Conservation (phyloP, 2,797 vertebrate species). For the Pelodytes ibericus region DNA sequence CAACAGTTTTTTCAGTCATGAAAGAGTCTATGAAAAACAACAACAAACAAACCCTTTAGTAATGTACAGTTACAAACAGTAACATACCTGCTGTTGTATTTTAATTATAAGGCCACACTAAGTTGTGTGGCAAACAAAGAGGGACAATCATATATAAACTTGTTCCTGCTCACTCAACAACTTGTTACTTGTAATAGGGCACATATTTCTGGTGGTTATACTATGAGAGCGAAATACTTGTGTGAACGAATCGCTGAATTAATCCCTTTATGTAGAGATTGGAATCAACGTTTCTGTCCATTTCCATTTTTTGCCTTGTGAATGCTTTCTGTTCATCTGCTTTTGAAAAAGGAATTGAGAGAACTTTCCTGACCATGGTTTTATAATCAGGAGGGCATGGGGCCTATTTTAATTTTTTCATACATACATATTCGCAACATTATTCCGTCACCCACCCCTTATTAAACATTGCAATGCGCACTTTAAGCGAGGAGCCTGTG, state of each 20-base stretch:
- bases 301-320: neutral
- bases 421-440: slow-evolving; percentile 61
- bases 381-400: slow-evolving; percentile 39
- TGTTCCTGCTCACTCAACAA: too few relatives aligned
- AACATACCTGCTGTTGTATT: too few relatives aligned
- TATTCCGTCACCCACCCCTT: slow-evolving; percentile 58
- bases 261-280: neutral
- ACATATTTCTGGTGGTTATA: too few relatives aligned
- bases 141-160: too few relatives aligned
- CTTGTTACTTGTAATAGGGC: too few relatives aligned
- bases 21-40: too few relatives aligned
- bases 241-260: neutral
- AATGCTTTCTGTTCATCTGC: neutral
- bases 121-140: too few relatives aligned
- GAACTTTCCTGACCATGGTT: slow-evolving; percentile 30
- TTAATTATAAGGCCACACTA: too few relatives aligned
- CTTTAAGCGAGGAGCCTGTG: slow-evolving; percentile 66
- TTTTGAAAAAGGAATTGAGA: slow-evolving; percentile 21
- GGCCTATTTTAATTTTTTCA: slow-evolving; percentile 59
- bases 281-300: neutral
- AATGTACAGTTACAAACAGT: neutral
- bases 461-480: slow-evolving; percentile 71
- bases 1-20: too few relatives aligned
- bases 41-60: neutral
- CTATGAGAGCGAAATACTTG: too few relatives aligned